Evolutionary conservation across 2,113 vertebrate genomes (phyloP), one percentile per base, ranked within the genome.

Genomic region (Hystrix brachyura): DNA sequence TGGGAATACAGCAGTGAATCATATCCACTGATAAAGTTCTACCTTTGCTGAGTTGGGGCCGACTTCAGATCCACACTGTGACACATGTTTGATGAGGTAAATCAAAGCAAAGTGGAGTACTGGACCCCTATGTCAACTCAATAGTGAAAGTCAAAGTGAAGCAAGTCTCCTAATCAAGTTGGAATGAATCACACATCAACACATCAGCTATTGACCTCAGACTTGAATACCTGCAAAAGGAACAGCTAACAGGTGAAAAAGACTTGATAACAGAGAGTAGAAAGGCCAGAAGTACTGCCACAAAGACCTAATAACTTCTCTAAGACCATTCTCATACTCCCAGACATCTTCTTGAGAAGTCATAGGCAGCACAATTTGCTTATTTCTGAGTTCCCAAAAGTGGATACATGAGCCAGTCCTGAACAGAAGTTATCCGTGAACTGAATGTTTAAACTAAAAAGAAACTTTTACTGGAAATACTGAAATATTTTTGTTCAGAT

Each of bases 391-490:
- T 94, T 64, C 87, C n/a, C 57, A 87, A 72, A 80, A 34, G n/a
- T 67, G 27, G 55, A 15, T 67, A 60, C 2, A 82, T 59, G 57
- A 91, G 43, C 17, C 17, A 25, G 48, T 65, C 38, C 71, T 80
- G 81, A 65, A 80, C 10, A 83, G 51, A 29, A 94, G 57, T 59
- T 62, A 59, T 64, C 64, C 59, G 21, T 59, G 72, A 90, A 76
- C 32, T 64, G 32, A 94, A 88, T 67, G 43, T 85, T 87, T 85
- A 72, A 87, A 32, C 19, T 48, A 59, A 86, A 95, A 87, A 6
- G 53, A 90, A 83, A 11, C 25, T 89, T 93, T 82, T n/a, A 82
- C 29, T 76, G 19, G 46, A 76, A 72, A 94, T 18, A 64, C 46
- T 85, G 80, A 90, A 59, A 46, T 96, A 46, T 65, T 83, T 93